A percentile compares a stretch with the other conserved stretches of the same genome.
Conservation (phyloP, 2,888 invertebrate genomes). For the Candidula unifasciata region DNA sequence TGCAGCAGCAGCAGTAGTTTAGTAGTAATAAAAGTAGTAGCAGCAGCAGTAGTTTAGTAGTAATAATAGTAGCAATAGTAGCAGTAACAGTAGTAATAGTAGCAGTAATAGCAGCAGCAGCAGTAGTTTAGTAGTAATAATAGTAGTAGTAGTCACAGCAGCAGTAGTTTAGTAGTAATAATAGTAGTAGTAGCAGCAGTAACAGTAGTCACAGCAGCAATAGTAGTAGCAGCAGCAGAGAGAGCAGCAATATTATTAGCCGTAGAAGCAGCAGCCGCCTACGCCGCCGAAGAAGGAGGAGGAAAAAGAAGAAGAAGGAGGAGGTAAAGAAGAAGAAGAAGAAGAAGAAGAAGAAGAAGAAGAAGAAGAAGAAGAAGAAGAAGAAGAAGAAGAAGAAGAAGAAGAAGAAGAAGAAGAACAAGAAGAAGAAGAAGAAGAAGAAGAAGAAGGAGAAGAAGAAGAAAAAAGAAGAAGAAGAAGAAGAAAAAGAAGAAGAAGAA, state of each 20-base stretch:
- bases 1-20: no score
- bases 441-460: not conserved
- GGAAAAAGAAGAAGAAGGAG: not conserved
- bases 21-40: no score
- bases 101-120: not conserved
- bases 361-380: not conserved
- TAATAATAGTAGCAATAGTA: no score
- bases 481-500: no score
- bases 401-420: not conserved
- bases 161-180: no score
- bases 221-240: not conserved
- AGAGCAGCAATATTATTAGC: not conserved
- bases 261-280: not conserved
- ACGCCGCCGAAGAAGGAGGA: not conserved
- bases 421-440: slow-evolving; percentile 7
- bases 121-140: no score
- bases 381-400: not conserved
- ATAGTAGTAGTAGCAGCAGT: no score
- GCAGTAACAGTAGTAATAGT: not conserved
- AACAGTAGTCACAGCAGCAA: no score
- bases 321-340: not conserved
- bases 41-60: no score
- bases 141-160: no score
- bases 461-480: not conserved
- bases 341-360: not conserved